These are phyloP conservation scores for Thunnus albacares DNA, from an alignment of 2,797 vertebrate species.

Conservation along the genomic window DNA sequence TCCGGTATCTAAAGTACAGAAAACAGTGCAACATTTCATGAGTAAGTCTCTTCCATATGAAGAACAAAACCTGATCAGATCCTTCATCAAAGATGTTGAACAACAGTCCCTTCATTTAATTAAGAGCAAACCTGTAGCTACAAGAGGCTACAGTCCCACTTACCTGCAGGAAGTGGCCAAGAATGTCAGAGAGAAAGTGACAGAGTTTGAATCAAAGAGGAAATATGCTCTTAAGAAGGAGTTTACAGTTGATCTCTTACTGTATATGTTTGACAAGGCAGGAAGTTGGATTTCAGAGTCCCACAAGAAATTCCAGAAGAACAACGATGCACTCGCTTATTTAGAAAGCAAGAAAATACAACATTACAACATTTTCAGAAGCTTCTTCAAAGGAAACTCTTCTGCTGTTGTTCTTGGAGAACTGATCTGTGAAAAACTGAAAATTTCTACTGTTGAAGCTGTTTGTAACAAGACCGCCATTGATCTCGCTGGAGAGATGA, in stretches of 20 bases:
- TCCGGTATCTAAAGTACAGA: background rate
- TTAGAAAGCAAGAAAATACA: slow-evolving; percentile 35
- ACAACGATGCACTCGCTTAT: slow-evolving; percentile 18
- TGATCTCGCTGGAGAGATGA: slow-evolving; percentile 41
- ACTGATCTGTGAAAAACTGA: slow-evolving; percentile 23
- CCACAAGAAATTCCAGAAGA: background rate
- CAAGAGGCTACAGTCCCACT: too few species aligned
- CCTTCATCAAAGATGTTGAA: background rate
- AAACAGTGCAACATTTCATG: too few species aligned
- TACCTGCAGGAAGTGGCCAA: too few species aligned
- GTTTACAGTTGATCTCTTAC: background rate
- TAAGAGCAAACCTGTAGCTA: slow-evolving; percentile 3
- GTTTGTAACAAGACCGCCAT: slow-evolving; percentile 50
- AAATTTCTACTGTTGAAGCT: slow-evolving; percentile 20
- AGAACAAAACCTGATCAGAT: slow-evolving; percentile 10
- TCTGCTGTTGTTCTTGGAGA: slow-evolving; percentile 55
- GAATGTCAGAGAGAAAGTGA: too few species aligned
- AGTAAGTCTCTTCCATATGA: background rate
- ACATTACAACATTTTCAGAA: slow-evolving; percentile 49
- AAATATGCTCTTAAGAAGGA: too few species aligned
- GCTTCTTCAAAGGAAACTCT: slow-evolving; percentile 52
- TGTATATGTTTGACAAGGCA: slow-evolving; percentile 41
- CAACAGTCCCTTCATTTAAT: fast-evolving
- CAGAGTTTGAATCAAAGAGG: too few species aligned
- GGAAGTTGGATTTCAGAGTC: slow-evolving; percentile 12